Evolutionary conservation across 2,797 vertebrate genomes (phyloP), one percentile per base, ranked within the genome.

Genomic region (Enteromius argenteus): DNA sequence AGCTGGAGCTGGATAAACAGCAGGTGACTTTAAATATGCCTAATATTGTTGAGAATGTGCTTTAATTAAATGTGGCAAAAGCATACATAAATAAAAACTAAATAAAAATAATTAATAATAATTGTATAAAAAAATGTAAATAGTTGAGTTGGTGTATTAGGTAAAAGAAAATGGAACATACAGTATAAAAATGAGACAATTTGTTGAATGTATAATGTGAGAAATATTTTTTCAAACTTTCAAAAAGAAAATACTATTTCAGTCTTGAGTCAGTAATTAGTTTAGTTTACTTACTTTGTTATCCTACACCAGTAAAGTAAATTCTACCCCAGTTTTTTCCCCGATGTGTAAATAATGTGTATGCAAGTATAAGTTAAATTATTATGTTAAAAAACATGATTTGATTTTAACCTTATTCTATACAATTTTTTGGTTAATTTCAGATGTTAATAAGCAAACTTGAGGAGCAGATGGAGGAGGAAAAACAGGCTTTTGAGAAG

Each of bases 381-480:
- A 62, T 15, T 62, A 27, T 60, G 10, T 14, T 6, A 13, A 13
- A 58, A 58, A 58, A 58, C 3, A 3, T 56, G 1, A n/a, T 27
- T 60, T 6, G 0, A 30, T 60, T 60, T 27, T 27, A 14, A 6
- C 58, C 58, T 30, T 62, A 62, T 62, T 30, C 27, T 46, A 46
- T 46, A 15, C 3, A 15, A 0, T 67, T 27, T 79, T 76, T 44
- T 73, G 6, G 4, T 80, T 37, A 10, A 44, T 79, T 64, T 86
- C 89, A 99, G 98, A 96, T 95, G 56, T 62, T 92, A 62, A 96
- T 98, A 86, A 86, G 80, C 66, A 94, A 91, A 49, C 88, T 98
- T 76, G 92, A 95, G 74, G 87, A 93, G 82, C 93, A 93, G 92
- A 93, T 98, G 81, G 90, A 95, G 79, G 91, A 95, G 71, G 96